These are phyloP conservation scores for Lissonota sp. DNA, from an alignment of 2,888 invertebrate species.

Conservation along the genomic window DNA sequence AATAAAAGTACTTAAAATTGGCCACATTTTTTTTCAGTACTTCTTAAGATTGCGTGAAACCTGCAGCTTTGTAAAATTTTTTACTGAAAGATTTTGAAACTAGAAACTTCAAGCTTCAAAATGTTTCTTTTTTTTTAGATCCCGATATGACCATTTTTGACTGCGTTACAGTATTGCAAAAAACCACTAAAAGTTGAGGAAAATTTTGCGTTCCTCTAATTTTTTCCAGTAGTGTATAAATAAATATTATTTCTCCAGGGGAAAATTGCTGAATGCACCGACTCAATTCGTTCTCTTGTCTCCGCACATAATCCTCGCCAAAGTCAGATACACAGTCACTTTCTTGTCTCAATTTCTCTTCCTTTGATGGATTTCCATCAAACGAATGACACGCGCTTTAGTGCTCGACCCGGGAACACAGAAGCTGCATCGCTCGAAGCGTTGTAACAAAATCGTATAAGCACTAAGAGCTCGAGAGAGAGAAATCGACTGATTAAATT, in stretches of 20 bases:
- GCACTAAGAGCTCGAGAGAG: constrained; percentile 17
- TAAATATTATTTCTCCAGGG: neutral
- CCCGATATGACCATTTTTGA: no score
- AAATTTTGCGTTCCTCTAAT: no score
- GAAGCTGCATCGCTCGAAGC: constrained; percentile 24
- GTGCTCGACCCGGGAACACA: constrained; percentile 10
- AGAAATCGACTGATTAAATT: constrained; percentile 72
- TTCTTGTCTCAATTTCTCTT: neutral
- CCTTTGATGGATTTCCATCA: neutral
- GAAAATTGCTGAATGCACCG: neutral
- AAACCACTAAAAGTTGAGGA: no score
- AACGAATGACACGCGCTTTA: constrained; percentile 26
- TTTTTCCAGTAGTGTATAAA: no score
- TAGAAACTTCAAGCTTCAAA: no score
- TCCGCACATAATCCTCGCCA: neutral
- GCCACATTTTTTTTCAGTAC: no score
- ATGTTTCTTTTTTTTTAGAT: no score
- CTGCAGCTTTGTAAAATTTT: no score
- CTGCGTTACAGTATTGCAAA: no score
- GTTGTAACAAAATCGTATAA: constrained; percentile 64
- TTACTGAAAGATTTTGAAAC: no score
- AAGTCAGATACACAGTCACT: constrained; percentile 3
- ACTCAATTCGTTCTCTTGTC: constrained; percentile 6
- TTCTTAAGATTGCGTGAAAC: no score
- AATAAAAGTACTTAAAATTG: no score